Base-by-base conservation (phyloP, 53 echinoderm and acorn worm species). In the Apostichopus leukothele region DNA sequence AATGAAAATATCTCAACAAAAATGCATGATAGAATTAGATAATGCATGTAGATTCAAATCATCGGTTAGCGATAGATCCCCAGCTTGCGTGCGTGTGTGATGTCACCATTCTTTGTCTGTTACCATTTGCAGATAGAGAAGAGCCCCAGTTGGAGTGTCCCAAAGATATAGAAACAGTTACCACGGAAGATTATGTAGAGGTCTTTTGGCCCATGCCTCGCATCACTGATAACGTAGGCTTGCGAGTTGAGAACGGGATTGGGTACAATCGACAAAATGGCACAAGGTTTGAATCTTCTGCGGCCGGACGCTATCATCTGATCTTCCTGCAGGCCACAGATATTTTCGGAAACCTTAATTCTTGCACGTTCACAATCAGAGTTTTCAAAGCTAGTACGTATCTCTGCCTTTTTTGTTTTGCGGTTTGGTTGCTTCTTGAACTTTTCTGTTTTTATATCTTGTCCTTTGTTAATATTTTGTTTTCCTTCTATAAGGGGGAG, bases 321-420 rank as follows among this genome's bases (percentile, higher is more conserved):
- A 66, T 85, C 66, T 85, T 67, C 68, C 51, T 85, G 26, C 67
- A 39, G 20, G 85, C 85, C 50, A 85, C 85, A 9, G 85, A 85
- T 50, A 85, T 0, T 50, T 8, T 67, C 16, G 85, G 85, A 5
- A 85, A 85, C 61, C 5, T 39, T 23, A 85, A 85, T 60, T 57
- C 85, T 10, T 85, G 85, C 27, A 85, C 85, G 4, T 85, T 85
- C 71, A 23, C 67, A 85, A 60, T 85, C n/a, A 23, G 85, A 39
- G 85, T 85, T 5, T 85, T 85, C 50, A 85, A 68, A 85, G 85
- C 85, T 85, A 12, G 85, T 85, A 85, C 66, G 85, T 85, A 85
- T 85, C 22, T 81, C 55, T 71, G 54, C 53, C 39, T 39, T 77
- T 16, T 39, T 39, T 39, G 25, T 39, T 39, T 39, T 39, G 39